Evolutionary conservation across 2,888 invertebrate genomes (phyloP).

Genomic region (Chloroclystis v-ata): DNA sequence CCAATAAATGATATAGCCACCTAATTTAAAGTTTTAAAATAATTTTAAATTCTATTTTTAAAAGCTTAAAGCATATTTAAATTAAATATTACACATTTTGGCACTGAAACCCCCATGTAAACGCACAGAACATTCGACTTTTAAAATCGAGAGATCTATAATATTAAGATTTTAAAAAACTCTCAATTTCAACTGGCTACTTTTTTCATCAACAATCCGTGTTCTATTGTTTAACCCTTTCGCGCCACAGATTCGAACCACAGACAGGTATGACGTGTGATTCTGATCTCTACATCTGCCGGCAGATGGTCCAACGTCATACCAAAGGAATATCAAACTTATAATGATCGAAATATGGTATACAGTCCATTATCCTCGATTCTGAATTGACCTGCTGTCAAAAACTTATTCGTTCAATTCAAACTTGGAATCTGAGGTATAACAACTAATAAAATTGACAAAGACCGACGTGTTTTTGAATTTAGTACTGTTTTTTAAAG

Average conservation of each 20-base stretch:
- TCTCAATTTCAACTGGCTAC: constrained; percentile 18
- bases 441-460: background rate
- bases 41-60: too few relatives aligned
- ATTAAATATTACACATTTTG: too few relatives aligned
- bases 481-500: background rate
- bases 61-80: too few relatives aligned
- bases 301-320: constrained; percentile 56
- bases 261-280: constrained; percentile 55
- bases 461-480: background rate
- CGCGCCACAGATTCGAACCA: constrained; percentile 50
- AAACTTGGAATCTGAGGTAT: background rate
- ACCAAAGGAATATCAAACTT: constrained; percentile 1
- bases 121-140: background rate
- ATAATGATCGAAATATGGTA: background rate
- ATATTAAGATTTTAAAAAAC: too few relatives aligned
- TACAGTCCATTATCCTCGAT: background rate
- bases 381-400: constrained; percentile 4
- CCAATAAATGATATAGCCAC: too few relatives aligned
- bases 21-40: too few relatives aligned
- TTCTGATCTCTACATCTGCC: constrained; percentile 68
- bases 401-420: background rate
- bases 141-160: background rate
- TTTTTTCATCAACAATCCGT: constrained; percentile 19
- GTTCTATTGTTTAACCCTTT: constrained; percentile 46
- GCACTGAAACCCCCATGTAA: too few relatives aligned